A percentile compares a stretch with the other conserved stretches of the same genome.
These are phyloP conservation scores for Sebastes flavidus DNA, from an alignment of 2,797 vertebrate genomes.

Conservation along the genomic window DNA sequence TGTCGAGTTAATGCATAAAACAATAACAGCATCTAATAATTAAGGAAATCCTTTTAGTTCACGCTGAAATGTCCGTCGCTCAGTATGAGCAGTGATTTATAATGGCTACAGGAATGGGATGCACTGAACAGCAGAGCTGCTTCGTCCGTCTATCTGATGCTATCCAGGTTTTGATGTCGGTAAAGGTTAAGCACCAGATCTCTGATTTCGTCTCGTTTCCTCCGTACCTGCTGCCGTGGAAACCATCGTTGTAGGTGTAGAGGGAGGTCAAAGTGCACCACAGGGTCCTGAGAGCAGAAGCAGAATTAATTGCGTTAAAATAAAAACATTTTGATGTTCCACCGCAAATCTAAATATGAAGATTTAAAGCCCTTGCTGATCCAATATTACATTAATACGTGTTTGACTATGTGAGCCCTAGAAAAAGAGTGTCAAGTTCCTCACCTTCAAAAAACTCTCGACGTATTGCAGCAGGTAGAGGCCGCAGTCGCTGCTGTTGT, in stretches of 20 bases:
- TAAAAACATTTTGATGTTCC: background rate
- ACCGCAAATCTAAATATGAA: background rate
- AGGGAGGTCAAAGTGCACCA: conserved; percentile 93
- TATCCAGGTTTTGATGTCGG: conserved; percentile 84
- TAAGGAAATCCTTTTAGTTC: conserved; percentile 41
- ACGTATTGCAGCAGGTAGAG: conserved; percentile 95
- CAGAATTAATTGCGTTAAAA: background rate
- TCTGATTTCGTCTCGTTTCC: conserved; percentile 93
- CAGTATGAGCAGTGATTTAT: conserved; percentile 72
- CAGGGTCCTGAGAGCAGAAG: conserved; percentile 86
- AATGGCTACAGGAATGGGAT: conserved; percentile 37
- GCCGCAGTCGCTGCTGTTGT: conserved; percentile 97
- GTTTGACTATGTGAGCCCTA: background rate
- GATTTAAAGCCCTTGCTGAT: background rate
- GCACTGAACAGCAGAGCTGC: background rate
- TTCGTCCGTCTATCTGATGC: conserved; percentile 31
- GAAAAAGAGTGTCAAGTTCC: background rate
- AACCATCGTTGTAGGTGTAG: conserved; percentile 92
- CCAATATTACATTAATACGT: background rate
- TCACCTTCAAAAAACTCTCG: conserved; percentile 94
- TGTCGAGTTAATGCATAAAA: conserved; percentile 5
- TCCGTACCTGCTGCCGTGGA: conserved; percentile 89
- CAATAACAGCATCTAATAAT: conserved; percentile 3
- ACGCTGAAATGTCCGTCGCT: conserved; percentile 54
- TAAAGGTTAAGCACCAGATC: conserved; percentile 92